Percentiles rank a stretch among this genome's conserved stretches.
These are phyloP conservation scores for Thymelicus acteon DNA, from an alignment of 2,888 invertebrate genomes.

Conservation along the genomic window DNA sequence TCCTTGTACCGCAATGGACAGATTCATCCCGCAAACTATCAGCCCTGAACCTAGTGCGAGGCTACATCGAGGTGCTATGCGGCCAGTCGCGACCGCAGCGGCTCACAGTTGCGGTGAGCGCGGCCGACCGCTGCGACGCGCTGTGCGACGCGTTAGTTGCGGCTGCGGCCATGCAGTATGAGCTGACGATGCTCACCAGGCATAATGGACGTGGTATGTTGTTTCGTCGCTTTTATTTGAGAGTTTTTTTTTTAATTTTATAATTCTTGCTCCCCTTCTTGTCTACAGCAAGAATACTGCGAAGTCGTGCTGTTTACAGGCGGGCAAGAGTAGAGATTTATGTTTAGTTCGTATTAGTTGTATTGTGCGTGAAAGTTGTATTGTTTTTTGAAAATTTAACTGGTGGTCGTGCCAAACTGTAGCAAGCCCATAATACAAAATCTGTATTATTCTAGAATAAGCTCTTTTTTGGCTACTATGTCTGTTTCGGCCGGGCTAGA, in stretches of 20 bases:
- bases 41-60: slow-evolving; percentile 87
- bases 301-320: too few relatives aligned
- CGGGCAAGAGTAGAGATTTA: too few relatives aligned
- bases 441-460: too few relatives aligned
- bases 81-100: slow-evolving; percentile 71
- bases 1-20: slow-evolving; percentile 44
- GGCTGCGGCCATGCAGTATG: slow-evolving; percentile 52
- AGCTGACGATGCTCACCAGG: slow-evolving; percentile 67
- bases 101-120: slow-evolving; percentile 84
- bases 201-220: slow-evolving; percentile 48
- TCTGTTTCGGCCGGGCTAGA: too few relatives aligned
- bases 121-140: slow-evolving; percentile 79
- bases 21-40: slow-evolving; percentile 86
- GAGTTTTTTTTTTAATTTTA: neutral
- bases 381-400: too few relatives aligned
- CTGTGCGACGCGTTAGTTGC: slow-evolving; percentile 72
- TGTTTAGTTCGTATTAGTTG: too few relatives aligned
- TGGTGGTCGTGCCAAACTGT: too few relatives aligned
- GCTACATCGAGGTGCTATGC: slow-evolving; percentile 86
- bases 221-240: neutral
- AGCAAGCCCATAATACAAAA: too few relatives aligned
- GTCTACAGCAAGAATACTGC: too few relatives aligned
- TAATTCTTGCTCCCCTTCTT: too few relatives aligned
- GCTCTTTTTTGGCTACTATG: too few relatives aligned
- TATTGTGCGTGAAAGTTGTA: too few relatives aligned